Evolutionary conservation across 2,113 vertebrate genomes (phyloP), one percentile per base, ranked within the genome.

Genomic region (Eira barbara): DNA sequence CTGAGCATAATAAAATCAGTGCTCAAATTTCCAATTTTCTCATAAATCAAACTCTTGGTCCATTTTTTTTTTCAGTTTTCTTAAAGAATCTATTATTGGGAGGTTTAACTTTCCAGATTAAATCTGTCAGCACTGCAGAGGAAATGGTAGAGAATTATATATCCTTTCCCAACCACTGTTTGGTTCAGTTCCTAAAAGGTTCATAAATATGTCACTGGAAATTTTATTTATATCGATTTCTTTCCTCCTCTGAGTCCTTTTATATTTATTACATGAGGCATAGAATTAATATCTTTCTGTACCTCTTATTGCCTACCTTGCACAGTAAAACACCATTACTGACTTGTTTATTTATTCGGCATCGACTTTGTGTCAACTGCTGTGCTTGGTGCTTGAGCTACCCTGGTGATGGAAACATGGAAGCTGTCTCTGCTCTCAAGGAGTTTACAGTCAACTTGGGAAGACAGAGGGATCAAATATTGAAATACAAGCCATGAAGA

Each of bases 171-270:
- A 92, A 78, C 23, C 11, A 95, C 76, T 12, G 65, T 93, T 88
- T 85, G 85, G 65, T 93, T 25, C 29, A 95, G 29, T 71, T 97
- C 85, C 86, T 96, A 93, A 95, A 96, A 96, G 57, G 71, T 73
- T 93, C 85, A 93, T 97, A 94, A 97, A 97, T 86, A 94, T 82
- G 42, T 93, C 91, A 79, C n/a, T 82, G 73, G 59, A 95, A 81
- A 94, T 91, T 91, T 94, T 89, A 88, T 91, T 97, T 80, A 79
- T 85, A 96, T 97, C 95, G 91, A 96, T 97, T 92, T 88, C 92
- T 93, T 97, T 87, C 39, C 74, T 90, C 23, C 79, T 92, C 63
- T 93, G 71, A 94, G 49, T 80, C 23, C 13, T 88, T 90, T 97
- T 86, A 85, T 47, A 95, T 67, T 97, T 86, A 94, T 91, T 97